Evolutionary conservation across 1,140 invertebrate genomes (phyloP).

Genomic region (Ylistrum balloti): DNA sequence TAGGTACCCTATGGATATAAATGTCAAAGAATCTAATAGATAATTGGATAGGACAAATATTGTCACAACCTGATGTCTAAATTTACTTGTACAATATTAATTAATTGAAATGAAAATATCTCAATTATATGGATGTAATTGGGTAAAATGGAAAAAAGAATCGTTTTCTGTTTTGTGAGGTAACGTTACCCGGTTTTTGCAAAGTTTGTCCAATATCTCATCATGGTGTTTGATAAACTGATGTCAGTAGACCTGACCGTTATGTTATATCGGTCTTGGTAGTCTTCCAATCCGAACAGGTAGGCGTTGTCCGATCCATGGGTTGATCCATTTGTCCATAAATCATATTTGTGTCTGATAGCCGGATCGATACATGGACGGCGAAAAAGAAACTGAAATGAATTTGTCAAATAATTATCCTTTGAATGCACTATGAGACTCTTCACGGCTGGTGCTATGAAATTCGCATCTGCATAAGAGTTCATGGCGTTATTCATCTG

Average conservation of each 20-base stretch:
- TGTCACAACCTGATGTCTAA: too few species aligned
- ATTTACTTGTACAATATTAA: too few species aligned
- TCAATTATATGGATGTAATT: too few species aligned
- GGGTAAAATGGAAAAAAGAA: too few species aligned
- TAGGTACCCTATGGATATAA: too few species aligned
- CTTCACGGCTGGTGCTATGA: slow-evolving; percentile 55
- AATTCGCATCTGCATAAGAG: slow-evolving; percentile 61
- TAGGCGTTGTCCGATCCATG: slow-evolving; percentile 56
- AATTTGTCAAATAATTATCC: background rate
- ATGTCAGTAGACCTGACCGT: slow-evolving; percentile 85
- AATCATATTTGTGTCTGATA: background rate
- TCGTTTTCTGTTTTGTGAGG: too few species aligned
- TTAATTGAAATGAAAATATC: too few species aligned
- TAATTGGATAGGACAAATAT: too few species aligned
- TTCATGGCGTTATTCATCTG: slow-evolving; percentile 55
- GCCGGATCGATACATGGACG: background rate
- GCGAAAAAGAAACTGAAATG: slow-evolving; percentile 62
- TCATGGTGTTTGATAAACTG: slow-evolving; percentile 92
- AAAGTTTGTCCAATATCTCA: slow-evolving; percentile 90
- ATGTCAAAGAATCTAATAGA: too few species aligned
- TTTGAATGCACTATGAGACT: slow-evolving; percentile 45
- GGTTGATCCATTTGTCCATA: slow-evolving; percentile 54
- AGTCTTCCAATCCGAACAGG: slow-evolving; percentile 53
- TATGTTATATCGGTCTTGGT: background rate
- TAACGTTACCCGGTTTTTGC: background rate